Evolutionary conservation across 2,888 invertebrate genomes (phyloP).

Genomic region (Macaria notata): DNA sequence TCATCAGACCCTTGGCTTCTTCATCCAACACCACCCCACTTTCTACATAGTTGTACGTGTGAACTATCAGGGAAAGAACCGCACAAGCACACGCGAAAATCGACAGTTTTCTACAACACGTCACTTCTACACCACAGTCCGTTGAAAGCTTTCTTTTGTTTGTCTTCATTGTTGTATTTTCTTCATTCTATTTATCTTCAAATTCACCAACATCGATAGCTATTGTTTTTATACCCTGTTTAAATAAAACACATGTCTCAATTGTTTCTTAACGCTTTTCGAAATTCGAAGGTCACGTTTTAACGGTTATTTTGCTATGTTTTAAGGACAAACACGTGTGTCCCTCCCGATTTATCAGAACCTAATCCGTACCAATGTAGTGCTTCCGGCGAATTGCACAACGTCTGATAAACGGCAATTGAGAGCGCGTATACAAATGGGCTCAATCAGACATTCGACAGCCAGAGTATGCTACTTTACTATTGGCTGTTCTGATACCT

Average conservation of each 20-base stretch:
- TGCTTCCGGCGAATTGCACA: conserved; percentile 75
- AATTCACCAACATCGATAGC: not conserved
- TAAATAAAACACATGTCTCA: too few species aligned
- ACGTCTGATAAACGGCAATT: conserved; percentile 70
- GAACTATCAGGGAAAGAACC: conserved; percentile 60
- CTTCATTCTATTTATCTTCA: conserved; percentile 13
- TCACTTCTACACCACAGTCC: conserved; percentile 35
- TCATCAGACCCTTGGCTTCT: conserved; percentile 45
- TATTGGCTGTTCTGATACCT: not conserved
- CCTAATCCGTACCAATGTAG: conserved; percentile 66
- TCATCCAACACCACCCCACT: conserved; percentile 38
- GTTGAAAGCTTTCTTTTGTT: conserved; percentile 40
- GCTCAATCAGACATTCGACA: conserved; percentile 71
- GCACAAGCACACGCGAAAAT: conserved; percentile 65
- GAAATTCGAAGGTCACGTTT: not conserved
- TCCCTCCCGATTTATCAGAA: conserved; percentile 52
- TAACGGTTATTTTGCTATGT: conserved; percentile 7
- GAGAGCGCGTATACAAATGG: conserved; percentile 59
- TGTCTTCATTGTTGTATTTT: conserved; percentile 30
- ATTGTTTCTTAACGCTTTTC: too few species aligned
- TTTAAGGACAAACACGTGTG: conserved; percentile 30
- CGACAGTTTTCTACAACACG: conserved; percentile 60
- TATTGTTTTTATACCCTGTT: too few species aligned
- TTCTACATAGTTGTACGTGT: conserved; percentile 60
- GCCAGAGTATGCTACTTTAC: conserved; percentile 29